Percentiles rank a stretch among this genome's conserved stretches.
Conservation (phyloP, 2,888 invertebrate species). For the Darwinula stevensoni region DNA sequence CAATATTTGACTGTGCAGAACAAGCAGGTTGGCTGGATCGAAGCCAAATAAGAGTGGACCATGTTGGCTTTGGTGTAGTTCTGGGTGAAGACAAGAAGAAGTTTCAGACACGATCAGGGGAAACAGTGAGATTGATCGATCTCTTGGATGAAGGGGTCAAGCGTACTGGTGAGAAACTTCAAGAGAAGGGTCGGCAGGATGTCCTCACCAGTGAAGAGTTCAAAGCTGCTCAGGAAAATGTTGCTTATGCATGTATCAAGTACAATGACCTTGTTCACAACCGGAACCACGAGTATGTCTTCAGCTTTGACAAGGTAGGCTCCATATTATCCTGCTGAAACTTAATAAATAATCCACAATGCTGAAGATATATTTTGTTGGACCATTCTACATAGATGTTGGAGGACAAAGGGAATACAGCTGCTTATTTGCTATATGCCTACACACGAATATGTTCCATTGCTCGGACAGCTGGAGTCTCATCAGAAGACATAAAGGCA, state of each 20-base stretch:
- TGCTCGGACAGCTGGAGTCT: slow-evolving; percentile 40
- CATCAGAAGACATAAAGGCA: slow-evolving; percentile 26
- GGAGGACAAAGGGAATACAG: slow-evolving; percentile 94
- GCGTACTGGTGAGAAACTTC: slow-evolving; percentile 29
- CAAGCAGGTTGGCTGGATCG: slow-evolving; percentile 40
- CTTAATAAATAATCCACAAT: too few species aligned
- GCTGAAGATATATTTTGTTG: too few species aligned
- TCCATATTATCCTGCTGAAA: slow-evolving; percentile 4
- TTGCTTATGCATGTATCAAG: slow-evolving; percentile 94
- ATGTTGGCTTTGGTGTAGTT: slow-evolving; percentile 86
- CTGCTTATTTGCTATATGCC: slow-evolving; percentile 83
- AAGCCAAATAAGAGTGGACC: slow-evolving; percentile 37
- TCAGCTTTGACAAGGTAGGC: slow-evolving; percentile 65
- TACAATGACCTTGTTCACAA: slow-evolving; percentile 90
- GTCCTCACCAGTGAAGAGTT: slow-evolving; percentile 51
- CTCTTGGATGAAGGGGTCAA: slow-evolving; percentile 55
- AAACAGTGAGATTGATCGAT: slow-evolving; percentile 59
- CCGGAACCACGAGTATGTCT: slow-evolving; percentile 73
- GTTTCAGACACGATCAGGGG: slow-evolving; percentile 92
- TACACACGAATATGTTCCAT: slow-evolving; percentile 77
- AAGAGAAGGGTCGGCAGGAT: slow-evolving; percentile 59
- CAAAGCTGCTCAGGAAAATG: slow-evolving; percentile 48
- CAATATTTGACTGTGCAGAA: slow-evolving; percentile 45
- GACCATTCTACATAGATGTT: slow-evolving; percentile 52
- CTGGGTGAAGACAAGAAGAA: slow-evolving; percentile 96